These are phyloP conservation scores for Embiotoca jacksoni DNA, from an alignment of 2,113 vertebrate species.

Conservation along the genomic window DNA sequence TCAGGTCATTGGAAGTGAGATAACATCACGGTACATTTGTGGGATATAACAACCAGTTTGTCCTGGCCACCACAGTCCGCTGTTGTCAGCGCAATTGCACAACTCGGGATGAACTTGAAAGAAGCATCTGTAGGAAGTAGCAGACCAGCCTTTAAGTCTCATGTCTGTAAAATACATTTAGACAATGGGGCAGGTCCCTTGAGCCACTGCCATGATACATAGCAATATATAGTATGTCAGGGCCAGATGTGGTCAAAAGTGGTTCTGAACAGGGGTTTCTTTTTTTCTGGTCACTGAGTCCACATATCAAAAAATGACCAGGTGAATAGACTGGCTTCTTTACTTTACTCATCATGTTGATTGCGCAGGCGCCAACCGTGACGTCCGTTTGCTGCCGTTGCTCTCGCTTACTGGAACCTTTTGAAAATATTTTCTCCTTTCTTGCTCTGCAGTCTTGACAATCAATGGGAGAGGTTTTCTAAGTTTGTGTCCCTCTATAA, in stretches of 20 bases:
- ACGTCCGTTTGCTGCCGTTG: too few species aligned
- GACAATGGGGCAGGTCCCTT: background rate
- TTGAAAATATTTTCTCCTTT: too few species aligned
- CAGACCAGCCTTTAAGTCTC: background rate
- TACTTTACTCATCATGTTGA: background rate
- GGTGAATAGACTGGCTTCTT: background rate
- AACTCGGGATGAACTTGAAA: background rate
- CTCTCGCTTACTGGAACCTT: too few species aligned
- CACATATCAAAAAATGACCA: background rate
- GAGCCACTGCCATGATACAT: background rate
- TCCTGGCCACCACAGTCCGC: slow-evolving; percentile 12
- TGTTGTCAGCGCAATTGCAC: slow-evolving; percentile 9
- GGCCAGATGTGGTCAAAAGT: background rate
- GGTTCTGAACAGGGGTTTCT: background rate
- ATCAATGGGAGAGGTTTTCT: too few species aligned
- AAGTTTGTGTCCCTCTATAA: too few species aligned
- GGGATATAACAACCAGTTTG: slow-evolving; percentile 40
- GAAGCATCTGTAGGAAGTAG: background rate
- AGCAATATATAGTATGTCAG: background rate
- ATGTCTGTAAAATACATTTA: background rate
- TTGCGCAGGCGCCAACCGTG: too few species aligned
- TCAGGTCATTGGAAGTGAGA: slow-evolving; percentile 20
- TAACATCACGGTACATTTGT: slow-evolving; percentile 29
- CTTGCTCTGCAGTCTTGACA: too few species aligned
- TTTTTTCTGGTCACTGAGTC: background rate